Evolutionary conservation across 2,113 vertebrate species (phyloP).

Genomic region (Andinoacara biseriatus): DNA sequence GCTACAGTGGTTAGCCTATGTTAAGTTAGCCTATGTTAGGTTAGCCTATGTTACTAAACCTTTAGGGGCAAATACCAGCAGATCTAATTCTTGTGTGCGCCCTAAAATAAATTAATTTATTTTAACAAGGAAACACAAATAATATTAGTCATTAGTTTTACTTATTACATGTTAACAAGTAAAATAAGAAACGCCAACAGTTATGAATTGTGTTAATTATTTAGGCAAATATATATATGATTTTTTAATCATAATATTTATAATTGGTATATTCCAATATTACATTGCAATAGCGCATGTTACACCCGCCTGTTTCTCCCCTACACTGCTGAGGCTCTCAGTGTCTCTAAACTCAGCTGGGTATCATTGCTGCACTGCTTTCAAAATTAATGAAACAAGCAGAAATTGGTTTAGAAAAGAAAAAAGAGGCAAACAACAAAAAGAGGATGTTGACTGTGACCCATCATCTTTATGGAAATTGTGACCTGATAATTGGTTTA

Average conservation of each 20-base stretch:
- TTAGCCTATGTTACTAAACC: too few relatives aligned
- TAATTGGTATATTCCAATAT: not conserved
- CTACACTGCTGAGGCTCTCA: not conserved
- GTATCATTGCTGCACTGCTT: not conserved
- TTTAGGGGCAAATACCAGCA: too few relatives aligned
- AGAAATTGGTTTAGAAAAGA: not conserved
- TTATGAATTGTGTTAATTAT: not conserved
- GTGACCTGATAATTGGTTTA: not conserved
- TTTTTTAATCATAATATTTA: too few relatives aligned
- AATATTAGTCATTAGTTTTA: too few relatives aligned
- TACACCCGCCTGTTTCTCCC: not conserved
- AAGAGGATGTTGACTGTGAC: not conserved
- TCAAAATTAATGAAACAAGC: constrained; percentile 4
- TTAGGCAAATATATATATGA: not conserved
- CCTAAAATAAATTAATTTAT: too few relatives aligned
- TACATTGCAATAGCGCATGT: not conserved
- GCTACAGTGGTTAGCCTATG: too few relatives aligned
- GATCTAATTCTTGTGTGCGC: too few relatives aligned
- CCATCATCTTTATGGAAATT: not conserved
- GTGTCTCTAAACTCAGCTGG: not conserved
- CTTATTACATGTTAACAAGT: too few relatives aligned
- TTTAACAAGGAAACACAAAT: too few relatives aligned
- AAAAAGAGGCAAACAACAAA: not conserved
- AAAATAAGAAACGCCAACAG: not conserved
- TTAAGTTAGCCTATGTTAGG: too few relatives aligned